A percentile compares a stretch with the other conserved stretches of the same genome.
Evolutionary conservation across 1,140 invertebrate genomes (phyloP).

Genomic region (Cheumatopsyche charites): DNA sequence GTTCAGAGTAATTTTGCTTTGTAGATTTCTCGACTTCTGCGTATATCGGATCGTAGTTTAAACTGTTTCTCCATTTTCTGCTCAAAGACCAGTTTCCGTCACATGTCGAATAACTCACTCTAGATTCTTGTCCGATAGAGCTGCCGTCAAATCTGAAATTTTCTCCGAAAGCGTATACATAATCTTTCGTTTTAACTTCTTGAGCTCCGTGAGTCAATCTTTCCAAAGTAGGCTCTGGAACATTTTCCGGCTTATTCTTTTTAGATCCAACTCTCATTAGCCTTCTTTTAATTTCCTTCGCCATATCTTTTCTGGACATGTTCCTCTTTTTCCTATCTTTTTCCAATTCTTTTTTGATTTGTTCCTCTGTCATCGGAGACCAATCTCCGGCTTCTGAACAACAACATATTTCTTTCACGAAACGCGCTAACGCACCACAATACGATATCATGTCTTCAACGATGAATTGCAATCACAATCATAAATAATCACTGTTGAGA

Average conservation of each 20-base stretch:
- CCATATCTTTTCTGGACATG: constrained; percentile 26
- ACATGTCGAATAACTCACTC: constrained; percentile 37
- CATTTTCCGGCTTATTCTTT: constrained; percentile 20
- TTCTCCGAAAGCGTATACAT: constrained; percentile 41
- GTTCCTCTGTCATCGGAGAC: constrained; percentile 52
- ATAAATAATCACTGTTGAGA: too few relatives aligned
- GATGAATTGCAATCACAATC: not conserved
- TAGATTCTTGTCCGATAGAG: constrained; percentile 33
- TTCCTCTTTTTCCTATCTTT: constrained; percentile 33
- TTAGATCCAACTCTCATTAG: constrained; percentile 21
- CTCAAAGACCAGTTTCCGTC: constrained; percentile 47
- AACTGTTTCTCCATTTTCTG: constrained; percentile 40
- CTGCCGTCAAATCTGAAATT: constrained; percentile 36
- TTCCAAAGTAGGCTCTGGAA: not conserved
- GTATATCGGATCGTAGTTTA: constrained; percentile 37
- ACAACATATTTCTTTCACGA: constrained; percentile 60
- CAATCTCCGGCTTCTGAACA: constrained; percentile 60
- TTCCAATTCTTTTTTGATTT: constrained; percentile 37
- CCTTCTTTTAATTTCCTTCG: constrained; percentile 40
- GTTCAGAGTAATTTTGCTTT: constrained; percentile 27
- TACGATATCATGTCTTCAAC: constrained; percentile 41
- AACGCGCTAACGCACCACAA: constrained; percentile 57
- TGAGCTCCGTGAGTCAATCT: constrained; percentile 13
- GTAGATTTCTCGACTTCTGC: not conserved
- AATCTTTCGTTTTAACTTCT: constrained; percentile 38